Conservation (phyloP, 2,113 vertebrate genomes). For the Blennius ocellaris region DNA sequence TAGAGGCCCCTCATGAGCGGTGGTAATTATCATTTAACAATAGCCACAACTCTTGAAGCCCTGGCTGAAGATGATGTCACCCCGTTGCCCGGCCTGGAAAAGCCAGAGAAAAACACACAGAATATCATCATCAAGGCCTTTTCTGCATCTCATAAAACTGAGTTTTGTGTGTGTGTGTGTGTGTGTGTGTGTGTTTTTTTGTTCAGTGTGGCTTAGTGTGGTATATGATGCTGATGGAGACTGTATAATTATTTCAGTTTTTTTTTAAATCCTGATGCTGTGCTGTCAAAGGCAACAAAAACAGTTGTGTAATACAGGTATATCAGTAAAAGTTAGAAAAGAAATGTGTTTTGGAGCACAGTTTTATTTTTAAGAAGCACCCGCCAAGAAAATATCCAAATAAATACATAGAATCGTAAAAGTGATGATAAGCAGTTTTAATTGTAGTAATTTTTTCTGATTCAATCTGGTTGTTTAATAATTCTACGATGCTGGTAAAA, state of each 20-base stretch:
- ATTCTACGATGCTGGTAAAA: too few relatives aligned
- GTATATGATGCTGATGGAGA: slow-evolving; percentile 29
- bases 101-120: slow-evolving; percentile 50
- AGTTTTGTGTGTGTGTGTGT: slow-evolving; percentile 17
- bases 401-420: too few relatives aligned
- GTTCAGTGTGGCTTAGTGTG: slow-evolving; percentile 11
- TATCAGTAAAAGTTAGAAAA: neutral
- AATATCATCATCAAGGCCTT: slow-evolving; percentile 53
- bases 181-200: too few relatives aligned
- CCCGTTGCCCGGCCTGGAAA: slow-evolving; percentile 22
- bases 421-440: too few relatives aligned
- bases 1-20: slow-evolving; percentile 76
- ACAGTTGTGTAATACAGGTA: slow-evolving; percentile 8
- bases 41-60: slow-evolving; percentile 73
- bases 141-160: slow-evolving; percentile 37
- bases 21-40: slow-evolving; percentile 82
- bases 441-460: too few relatives aligned
- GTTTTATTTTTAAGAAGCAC: neutral
- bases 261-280: slow-evolving; percentile 31
- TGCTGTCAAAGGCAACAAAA: slow-evolving; percentile 18
- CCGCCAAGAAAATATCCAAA: too few relatives aligned
- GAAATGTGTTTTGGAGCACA: slow-evolving; percentile 2
- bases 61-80: slow-evolving; percentile 73
- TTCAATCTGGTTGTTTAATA: too few relatives aligned
- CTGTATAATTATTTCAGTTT: slow-evolving; percentile 46